These are phyloP conservation scores for Chironex yamaguchii DNA, from an alignment of 30 jellyfish, hydroid and myxozoan genomes.

Conservation along the genomic window DNA sequence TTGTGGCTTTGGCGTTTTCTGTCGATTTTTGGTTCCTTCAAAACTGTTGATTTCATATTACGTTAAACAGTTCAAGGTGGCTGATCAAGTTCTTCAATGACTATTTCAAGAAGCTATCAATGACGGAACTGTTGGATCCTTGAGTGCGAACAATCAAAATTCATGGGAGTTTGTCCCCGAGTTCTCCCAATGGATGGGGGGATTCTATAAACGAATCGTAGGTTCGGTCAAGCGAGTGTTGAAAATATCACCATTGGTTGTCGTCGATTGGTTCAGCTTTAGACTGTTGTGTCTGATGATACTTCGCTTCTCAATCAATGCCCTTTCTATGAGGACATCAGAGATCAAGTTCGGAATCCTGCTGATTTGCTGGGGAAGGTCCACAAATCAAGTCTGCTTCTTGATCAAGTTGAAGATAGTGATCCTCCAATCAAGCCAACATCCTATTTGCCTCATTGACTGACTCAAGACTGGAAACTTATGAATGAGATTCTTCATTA, in stretches of 20 bases:
- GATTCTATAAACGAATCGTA: conserved; percentile 59
- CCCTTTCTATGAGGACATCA: too few species aligned
- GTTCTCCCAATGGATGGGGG: conserved; percentile 64
- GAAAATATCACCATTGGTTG: neutral
- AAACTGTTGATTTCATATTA: conserved; percentile 13
- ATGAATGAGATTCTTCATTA: neutral
- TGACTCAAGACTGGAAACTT: too few species aligned
- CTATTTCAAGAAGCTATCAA: conserved; percentile 6
- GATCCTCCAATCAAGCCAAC: too few species aligned
- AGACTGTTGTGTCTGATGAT: neutral
- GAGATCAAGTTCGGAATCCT: too few species aligned
- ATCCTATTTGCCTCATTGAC: too few species aligned
- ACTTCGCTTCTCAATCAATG: neutral
- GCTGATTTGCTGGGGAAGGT: too few species aligned
- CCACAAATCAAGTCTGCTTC: too few species aligned
- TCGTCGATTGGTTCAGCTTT: neutral
- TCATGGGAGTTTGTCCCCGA: conserved; percentile 37
- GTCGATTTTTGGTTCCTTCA: conserved; percentile 54
- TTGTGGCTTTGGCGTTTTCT: conserved; percentile 7
- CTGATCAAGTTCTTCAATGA: neutral
- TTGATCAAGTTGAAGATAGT: too few species aligned
- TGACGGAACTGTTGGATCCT: neutral
- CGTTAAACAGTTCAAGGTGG: conserved; percentile 17
- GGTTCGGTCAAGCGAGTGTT: neutral
- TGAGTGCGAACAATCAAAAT: conserved; percentile 3